phyloP scores from a whole-genome alignment of 1,140 invertebrate genomes.

The Oncopeltus fasciatus region DNA sequence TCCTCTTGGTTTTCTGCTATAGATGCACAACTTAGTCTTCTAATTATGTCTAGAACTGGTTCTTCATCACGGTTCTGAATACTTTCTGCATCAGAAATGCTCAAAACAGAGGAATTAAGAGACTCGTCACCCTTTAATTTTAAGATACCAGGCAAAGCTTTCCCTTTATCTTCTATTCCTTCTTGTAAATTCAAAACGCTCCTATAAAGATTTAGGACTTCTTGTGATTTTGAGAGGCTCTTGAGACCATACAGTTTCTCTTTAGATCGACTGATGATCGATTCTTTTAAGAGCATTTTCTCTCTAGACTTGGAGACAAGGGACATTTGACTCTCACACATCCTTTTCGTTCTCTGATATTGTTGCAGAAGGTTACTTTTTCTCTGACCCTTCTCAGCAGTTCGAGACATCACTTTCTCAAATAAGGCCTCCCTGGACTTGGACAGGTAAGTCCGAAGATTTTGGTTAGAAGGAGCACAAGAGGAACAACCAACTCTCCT shows the following conservation, averaged over 20 bases:
- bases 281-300: background rate
- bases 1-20: background rate
- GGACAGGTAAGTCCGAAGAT: slow-evolving; percentile 36
- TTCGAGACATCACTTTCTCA: slow-evolving; percentile 36
- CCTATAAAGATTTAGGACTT: slow-evolving; percentile 35
- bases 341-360: slow-evolving; percentile 25
- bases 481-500: slow-evolving; percentile 30
- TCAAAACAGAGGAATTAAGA: slow-evolving; percentile 2
- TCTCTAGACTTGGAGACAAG: slow-evolving; percentile 34
- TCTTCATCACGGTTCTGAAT: slow-evolving; percentile 1
- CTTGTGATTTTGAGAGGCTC: slow-evolving; percentile 39
- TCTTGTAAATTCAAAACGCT: slow-evolving; percentile 12
- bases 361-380: slow-evolving; percentile 34
- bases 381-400: slow-evolving; percentile 30
- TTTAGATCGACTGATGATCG: slow-evolving; percentile 28
- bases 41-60: slow-evolving; percentile 3
- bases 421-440: slow-evolving; percentile 41
- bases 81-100: slow-evolving; percentile 15
- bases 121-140: slow-evolving; percentile 4
- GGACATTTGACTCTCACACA: slow-evolving; percentile 40
- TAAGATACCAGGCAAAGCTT: background rate
- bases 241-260: slow-evolving; percentile 39
- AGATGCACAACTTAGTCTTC: background rate
- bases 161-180: slow-evolving; percentile 9
- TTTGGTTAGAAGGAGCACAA: slow-evolving; percentile 20